Evolutionary conservation across 1,140 invertebrate species (phyloP), one percentile per base, ranked within the genome.

Genomic region (Ooceraea biroi): DNA sequence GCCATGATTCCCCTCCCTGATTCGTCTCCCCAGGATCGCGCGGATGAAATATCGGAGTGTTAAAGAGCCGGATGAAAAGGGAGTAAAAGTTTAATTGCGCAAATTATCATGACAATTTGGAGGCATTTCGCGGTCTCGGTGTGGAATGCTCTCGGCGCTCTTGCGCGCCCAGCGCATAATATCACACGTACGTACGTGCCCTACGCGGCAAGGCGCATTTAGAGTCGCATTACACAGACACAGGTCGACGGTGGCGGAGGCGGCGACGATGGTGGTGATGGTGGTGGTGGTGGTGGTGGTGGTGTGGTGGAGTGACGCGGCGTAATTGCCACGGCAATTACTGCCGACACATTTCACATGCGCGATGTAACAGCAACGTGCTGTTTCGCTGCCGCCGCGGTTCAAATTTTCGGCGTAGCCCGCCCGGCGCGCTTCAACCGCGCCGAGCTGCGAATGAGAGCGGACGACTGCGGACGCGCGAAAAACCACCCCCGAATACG

Each of bases 271-370:
- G 36, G 36, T 36, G 36, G 7, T 36, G 36, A 7, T 36, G 36
- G 36, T 36, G 36, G 36, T 36, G 36, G 2, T 36, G 36, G n/a
- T n/a, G n/a, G n/a, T n/a, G n/a, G n/a, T n/a, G n/a, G n/a, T n/a
- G n/a, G n/a, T n/a, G 61, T 57, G 71, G 57, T 61, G 73, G 68
- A 86, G 80, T 88, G 87, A 89, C 88, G 87, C 74, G 80, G 72
- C 72, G 73, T 88, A 89, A 89, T 89, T 88, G 88, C 88, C 84
- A 66, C 71, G 84, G 87, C 88, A 88, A 89, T 89, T 89, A 89
- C 88, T 80, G 88, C 84, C 78, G 88, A 89, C 84, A 88, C 84
- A 88, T 85, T 89, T 89, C 87, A 85, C 83, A 78, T 58, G 71
- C 30, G 50, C 48, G 80, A 52, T 86, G 69, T 61, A 74, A 73